These are phyloP conservation scores for Macroteleia sp. DNA, from an alignment of 2,888 invertebrate species.

Conservation along the genomic window DNA sequence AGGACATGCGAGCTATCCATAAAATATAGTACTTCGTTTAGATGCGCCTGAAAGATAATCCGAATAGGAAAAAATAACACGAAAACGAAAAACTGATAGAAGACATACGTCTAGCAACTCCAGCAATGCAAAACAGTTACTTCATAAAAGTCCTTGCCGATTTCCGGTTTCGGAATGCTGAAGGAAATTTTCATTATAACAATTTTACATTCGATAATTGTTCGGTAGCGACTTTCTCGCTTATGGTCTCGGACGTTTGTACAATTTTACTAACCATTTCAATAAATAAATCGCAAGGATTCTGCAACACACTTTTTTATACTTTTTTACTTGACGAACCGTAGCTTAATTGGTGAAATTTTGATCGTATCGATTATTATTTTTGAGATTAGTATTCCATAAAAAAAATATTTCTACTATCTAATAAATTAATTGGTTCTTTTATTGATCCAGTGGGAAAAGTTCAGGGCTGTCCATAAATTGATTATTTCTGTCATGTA, in stretches of 20 bases:
- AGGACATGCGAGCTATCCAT: slow-evolving; percentile 82
- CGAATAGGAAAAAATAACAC: slow-evolving; percentile 69
- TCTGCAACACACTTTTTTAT: background rate
- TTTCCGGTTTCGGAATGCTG: slow-evolving; percentile 10
- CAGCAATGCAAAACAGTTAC: slow-evolving; percentile 22
- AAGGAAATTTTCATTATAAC: slow-evolving; percentile 35
- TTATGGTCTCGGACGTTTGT: background rate
- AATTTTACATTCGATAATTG: slow-evolving; percentile 10
- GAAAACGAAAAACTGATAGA: slow-evolving; percentile 39
- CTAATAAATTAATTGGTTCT: no score
- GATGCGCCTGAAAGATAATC: slow-evolving; percentile 81
- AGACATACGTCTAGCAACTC: background rate
- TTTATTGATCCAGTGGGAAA: slow-evolving; percentile 78
- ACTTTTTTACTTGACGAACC: background rate
- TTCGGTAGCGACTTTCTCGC: slow-evolving; percentile 2
- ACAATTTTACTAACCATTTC: slow-evolving; percentile 5
- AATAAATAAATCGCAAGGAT: background rate
- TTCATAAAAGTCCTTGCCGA: slow-evolving; percentile 36
- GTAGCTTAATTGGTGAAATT: no score
- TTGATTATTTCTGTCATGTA: slow-evolving; percentile 1
- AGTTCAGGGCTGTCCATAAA: slow-evolving; percentile 79
- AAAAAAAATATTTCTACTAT: no score
- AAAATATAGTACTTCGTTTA: slow-evolving; percentile 77
- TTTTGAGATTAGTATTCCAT: no score
- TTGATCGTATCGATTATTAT: no score